Evolutionary conservation across 2,888 invertebrate genomes (phyloP).

Genomic region (Macaria notata): DNA sequence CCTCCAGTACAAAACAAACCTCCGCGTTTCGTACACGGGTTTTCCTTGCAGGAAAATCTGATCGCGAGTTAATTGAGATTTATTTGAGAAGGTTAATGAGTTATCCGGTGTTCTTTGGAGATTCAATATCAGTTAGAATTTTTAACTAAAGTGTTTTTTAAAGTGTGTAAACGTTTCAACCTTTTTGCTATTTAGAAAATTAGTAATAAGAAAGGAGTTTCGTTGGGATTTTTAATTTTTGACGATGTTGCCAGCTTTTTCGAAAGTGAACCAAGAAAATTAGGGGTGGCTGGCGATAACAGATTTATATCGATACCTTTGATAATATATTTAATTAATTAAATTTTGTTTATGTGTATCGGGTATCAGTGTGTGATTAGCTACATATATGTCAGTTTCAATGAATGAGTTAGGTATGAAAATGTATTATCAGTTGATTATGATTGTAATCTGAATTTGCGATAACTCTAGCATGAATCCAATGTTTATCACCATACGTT

Average conservation of each 20-base stretch:
- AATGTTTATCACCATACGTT: too few species aligned
- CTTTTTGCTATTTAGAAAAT: too few species aligned
- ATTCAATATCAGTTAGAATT: too few species aligned
- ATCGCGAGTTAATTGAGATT: conserved; percentile 6
- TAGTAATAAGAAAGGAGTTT: conserved; percentile 7
- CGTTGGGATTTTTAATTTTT: conserved; percentile 15
- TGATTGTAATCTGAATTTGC: too few species aligned
- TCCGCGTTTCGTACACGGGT: conserved; percentile 21
- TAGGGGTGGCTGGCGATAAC: conserved; percentile 20
- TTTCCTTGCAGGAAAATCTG: conserved; percentile 5
- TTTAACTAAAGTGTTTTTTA: too few species aligned
- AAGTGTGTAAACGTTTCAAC: too few species aligned
- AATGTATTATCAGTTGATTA: too few species aligned
- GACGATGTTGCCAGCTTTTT: conserved; percentile 16
- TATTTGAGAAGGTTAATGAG: not conserved
- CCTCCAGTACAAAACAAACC: conserved; percentile 39
- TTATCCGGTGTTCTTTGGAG: not conserved
- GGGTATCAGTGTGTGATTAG: too few species aligned
- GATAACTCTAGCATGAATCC: too few species aligned
- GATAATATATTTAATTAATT: not conserved
- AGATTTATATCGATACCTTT: conserved; percentile 8
- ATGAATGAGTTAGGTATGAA: too few species aligned
- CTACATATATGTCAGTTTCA: too few species aligned
- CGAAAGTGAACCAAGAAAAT: not conserved
- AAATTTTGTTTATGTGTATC: too few species aligned